Conservation (phyloP, 2,888 invertebrate genomes). For the Iselma pallidipennis region DNA sequence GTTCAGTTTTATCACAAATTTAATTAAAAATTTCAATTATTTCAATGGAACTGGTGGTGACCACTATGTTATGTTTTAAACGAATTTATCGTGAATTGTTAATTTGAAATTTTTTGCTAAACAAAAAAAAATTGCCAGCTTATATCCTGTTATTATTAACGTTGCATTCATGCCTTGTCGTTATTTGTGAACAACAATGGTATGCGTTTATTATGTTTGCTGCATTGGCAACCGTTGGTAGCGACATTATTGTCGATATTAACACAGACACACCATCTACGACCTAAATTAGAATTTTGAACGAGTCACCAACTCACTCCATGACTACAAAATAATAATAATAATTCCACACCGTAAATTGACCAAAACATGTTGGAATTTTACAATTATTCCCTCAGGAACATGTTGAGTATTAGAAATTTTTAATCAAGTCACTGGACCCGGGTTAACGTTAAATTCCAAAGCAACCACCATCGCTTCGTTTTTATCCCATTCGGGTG, state of each 20-base stretch:
- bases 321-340: conserved; percentile 20
- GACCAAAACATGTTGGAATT: conserved; percentile 32
- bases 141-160: too few species aligned
- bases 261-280: not conserved
- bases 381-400: conserved; percentile 22
- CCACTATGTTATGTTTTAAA: not conserved
- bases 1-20: not conserved
- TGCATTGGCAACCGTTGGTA: not conserved
- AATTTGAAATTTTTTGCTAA: not conserved
- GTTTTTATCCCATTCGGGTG: not conserved
- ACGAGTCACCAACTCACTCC: not conserved
- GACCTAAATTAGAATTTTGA: not conserved
- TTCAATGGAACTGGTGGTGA: not conserved
- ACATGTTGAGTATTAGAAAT: not conserved
- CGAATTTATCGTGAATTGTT: not conserved
- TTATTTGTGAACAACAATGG: not conserved
- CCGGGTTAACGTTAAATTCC: not conserved
- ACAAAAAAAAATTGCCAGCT: too few species aligned
- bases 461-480: not conserved
- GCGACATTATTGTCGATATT: not conserved
- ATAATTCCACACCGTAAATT: conserved; percentile 22
- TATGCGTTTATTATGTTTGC: not conserved
- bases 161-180: not conserved
- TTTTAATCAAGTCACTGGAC: not conserved
- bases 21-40: not conserved